Evolutionary conservation across 2,888 invertebrate species (phyloP).

Genomic region (Amiota minor): DNA sequence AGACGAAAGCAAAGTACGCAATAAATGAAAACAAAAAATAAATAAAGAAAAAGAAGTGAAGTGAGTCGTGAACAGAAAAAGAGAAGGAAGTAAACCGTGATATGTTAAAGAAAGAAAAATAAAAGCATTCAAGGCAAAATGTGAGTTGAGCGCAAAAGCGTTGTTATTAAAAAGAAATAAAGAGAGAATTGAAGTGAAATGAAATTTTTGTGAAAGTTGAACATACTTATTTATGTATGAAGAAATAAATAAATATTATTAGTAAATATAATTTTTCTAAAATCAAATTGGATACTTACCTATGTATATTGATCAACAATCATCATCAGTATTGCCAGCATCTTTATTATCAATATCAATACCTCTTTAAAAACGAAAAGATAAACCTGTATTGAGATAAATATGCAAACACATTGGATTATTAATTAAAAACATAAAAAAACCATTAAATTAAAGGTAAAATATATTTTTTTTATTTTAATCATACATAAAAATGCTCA

Average conservation of each 20-base stretch:
- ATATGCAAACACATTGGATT: constrained; percentile 9
- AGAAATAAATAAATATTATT: background rate
- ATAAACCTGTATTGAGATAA: background rate
- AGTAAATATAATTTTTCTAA: background rate
- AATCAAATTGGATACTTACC: background rate
- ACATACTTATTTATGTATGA: background rate
- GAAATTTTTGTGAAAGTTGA: constrained; percentile 41
- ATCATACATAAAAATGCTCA: no score
- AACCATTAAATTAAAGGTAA: no score
- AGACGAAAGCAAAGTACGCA: constrained; percentile 42
- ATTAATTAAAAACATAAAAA: background rate
- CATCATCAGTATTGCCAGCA: background rate
- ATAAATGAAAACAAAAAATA: constrained; percentile 34
- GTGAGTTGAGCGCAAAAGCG: background rate
- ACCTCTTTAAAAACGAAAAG: background rate
- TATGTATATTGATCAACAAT: no score
- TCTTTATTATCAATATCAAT: background rate
- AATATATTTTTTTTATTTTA: no score
- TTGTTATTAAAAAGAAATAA: constrained; percentile 15
- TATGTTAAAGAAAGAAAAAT: background rate
- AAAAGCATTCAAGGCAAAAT: background rate
- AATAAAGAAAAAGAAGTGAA: constrained; percentile 32
- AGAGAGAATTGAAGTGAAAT: constrained; percentile 12
- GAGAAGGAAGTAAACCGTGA: constrained; percentile 22
- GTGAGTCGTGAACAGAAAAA: constrained; percentile 15